phyloP scores from a whole-genome alignment of 2,113 vertebrate genomes.

The Microtus montanus region DNA sequence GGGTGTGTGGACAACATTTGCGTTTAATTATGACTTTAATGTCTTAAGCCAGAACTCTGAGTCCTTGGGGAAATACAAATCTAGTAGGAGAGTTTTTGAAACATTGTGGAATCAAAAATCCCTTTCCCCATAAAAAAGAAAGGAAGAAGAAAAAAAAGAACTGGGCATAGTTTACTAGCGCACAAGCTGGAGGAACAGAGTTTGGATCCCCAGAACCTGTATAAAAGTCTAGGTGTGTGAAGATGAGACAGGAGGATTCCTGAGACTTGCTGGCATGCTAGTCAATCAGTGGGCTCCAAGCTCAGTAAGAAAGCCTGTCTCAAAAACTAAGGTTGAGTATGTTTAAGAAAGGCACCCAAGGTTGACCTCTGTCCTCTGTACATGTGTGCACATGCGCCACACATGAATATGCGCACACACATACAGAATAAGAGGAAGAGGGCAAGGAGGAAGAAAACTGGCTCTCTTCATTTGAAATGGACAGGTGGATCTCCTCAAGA shows the following conservation, averaged over 20 bases:
- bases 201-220: neutral
- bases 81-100: neutral
- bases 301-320: neutral
- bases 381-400: too few relatives aligned
- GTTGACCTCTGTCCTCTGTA: neutral
- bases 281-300: neutral
- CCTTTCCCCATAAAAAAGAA: neutral
- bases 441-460: too few relatives aligned
- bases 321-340: neutral
- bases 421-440: neutral
- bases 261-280: neutral
- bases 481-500: neutral
- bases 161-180: neutral
- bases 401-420: neutral
- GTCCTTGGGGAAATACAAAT: neutral
- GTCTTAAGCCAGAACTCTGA: neutral
- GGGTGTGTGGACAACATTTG: neutral
- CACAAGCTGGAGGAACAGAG: neutral
- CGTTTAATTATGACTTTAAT: neutral
- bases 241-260: neutral
- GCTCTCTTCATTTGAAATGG: neutral
- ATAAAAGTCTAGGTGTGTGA: neutral
- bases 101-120: neutral
- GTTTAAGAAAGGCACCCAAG: neutral
- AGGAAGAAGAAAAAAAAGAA: neutral